Percentiles rank a stretch among this genome's conserved stretches.
Evolutionary conservation across 2,113 vertebrate genomes (phyloP).

Genomic region (Epinephelus fuscoguttatus): DNA sequence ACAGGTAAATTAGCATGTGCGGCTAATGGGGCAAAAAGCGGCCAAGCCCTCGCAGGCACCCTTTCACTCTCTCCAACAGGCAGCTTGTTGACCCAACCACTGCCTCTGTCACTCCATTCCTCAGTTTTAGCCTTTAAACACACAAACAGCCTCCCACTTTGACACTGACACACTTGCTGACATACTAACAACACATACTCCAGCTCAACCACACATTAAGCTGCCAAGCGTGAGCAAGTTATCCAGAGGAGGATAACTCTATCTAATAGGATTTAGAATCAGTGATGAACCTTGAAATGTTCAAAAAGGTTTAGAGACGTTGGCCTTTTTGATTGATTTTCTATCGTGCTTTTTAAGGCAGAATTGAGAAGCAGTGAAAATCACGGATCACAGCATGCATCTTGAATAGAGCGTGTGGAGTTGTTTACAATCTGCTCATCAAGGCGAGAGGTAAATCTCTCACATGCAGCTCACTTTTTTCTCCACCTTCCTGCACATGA

Average conservation of each 20-base stretch:
- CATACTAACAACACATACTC: conserved; percentile 29
- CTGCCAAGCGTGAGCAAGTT: background rate
- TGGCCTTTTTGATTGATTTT: conserved; percentile 46
- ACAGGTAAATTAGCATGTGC: conserved; percentile 76
- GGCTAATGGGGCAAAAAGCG: conserved; percentile 67
- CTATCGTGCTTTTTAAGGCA: conserved; percentile 28
- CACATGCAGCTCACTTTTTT: conserved; percentile 42
- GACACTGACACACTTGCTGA: conserved; percentile 15
- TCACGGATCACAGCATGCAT: conserved; percentile 51
- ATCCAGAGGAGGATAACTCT: conserved; percentile 22
- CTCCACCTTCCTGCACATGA: conserved; percentile 61
- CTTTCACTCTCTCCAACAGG: conserved; percentile 62
- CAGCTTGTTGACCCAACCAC: conserved; percentile 67
- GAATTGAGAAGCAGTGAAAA: conserved; percentile 34
- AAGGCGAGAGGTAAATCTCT: conserved; percentile 61
- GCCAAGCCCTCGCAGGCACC: conserved; percentile 35
- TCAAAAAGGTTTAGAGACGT: conserved; percentile 43
- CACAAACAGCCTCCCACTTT: conserved; percentile 29
- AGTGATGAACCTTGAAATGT: conserved; percentile 38
- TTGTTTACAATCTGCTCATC: conserved; percentile 69
- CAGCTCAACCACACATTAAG: conserved; percentile 13
- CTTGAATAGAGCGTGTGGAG: conserved; percentile 30
- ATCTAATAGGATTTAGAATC: conserved; percentile 37
- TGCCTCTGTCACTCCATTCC: conserved; percentile 56
- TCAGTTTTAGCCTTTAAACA: conserved; percentile 51